Conservation (phyloP, 2,113 vertebrate species). For the Ceyx margarethae region DNA sequence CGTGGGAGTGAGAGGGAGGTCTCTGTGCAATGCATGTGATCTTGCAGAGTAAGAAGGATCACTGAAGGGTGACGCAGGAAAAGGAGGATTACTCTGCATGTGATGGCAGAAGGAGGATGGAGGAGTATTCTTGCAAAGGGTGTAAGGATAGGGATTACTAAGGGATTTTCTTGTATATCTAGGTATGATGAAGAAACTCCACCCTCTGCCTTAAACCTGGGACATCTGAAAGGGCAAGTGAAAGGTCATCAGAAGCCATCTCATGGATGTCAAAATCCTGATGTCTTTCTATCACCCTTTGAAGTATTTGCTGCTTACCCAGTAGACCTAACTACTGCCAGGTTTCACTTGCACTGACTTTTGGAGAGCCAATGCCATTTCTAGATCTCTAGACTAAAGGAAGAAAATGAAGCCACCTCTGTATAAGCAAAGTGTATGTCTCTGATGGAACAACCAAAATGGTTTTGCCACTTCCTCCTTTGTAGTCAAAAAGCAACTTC, state of each 20-base stretch:
- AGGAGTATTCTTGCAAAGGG: not conserved
- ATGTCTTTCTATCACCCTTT: not conserved
- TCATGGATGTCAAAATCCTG: not conserved
- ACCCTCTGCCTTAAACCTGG: not conserved
- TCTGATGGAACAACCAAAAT: not conserved
- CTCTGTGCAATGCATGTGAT: not conserved
- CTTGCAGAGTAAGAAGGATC: conserved; percentile 42
- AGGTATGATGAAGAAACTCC: not conserved
- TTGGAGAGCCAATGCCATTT: not conserved
- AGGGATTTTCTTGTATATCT: not conserved
- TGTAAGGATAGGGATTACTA: not conserved
- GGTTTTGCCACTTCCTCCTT: not conserved
- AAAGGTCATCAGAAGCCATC: not conserved
- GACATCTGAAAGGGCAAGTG: not conserved
- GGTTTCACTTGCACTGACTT: not conserved
- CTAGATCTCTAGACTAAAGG: not conserved
- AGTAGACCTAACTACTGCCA: not conserved
- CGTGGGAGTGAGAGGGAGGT: not conserved
- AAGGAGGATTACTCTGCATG: conserved; percentile 37
- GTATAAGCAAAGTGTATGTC: not conserved
- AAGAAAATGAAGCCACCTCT: not conserved
- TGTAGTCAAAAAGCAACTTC: not conserved
- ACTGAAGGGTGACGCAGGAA: conserved; percentile 8
- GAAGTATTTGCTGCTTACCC: not conserved
- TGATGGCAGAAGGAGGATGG: conserved; percentile 40